Conservation (phyloP, 2,113 vertebrate genomes). For the Oncorhynchus kisutch region DNA sequence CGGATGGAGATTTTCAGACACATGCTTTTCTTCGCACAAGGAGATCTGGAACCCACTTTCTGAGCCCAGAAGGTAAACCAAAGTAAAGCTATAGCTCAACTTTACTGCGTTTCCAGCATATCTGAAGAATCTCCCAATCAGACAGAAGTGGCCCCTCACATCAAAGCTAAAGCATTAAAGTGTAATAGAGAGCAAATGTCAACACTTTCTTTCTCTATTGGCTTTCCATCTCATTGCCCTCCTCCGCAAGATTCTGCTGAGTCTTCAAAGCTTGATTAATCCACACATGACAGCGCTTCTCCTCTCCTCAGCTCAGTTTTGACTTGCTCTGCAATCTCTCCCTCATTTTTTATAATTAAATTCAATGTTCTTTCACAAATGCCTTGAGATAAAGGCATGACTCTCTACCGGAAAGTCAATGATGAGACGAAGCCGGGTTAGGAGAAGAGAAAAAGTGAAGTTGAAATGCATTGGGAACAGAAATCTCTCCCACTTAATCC, state of each 20-base stretch:
- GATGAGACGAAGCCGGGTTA: conserved; percentile 7
- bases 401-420: conserved; percentile 33
- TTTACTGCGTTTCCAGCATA: conserved; percentile 22
- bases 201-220: conserved; percentile 47
- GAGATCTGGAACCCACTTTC: not conserved
- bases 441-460: not conserved
- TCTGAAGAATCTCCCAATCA: conserved; percentile 11
- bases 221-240: conserved; percentile 46
- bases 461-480: not conserved
- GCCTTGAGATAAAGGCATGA: conserved; percentile 26
- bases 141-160: conserved; percentile 3
- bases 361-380: conserved; percentile 39
- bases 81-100: conserved; percentile 8
- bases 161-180: conserved; percentile 44
- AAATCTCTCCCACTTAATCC: conserved; percentile 17
- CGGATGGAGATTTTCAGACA: not conserved
- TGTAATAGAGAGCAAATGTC: conserved; percentile 51
- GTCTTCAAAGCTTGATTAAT: conserved; percentile 56
- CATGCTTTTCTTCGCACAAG: no score
- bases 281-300: conserved; percentile 30
- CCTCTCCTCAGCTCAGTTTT: conserved; percentile 8
- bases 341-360: conserved; percentile 52
- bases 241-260: conserved; percentile 41
- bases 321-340: conserved; percentile 16
- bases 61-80: conserved; percentile 8